Conservation (phyloP, 2,888 invertebrate genomes). For the Latheticus oryzae region DNA sequence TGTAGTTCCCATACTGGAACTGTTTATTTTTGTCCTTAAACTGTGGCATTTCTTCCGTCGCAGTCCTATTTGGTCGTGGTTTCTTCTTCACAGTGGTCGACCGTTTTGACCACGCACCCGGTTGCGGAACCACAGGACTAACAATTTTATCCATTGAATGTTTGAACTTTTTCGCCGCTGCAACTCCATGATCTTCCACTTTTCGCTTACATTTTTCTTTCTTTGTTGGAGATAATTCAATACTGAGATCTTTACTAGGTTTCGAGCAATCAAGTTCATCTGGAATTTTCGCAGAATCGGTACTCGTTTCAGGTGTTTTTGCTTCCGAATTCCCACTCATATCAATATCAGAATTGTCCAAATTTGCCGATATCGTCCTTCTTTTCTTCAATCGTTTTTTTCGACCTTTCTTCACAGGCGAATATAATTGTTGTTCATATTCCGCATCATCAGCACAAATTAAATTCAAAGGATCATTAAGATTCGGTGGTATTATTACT, state of each 20-base stretch:
- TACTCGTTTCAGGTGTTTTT: constrained; percentile 61
- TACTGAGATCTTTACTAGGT: constrained; percentile 47
- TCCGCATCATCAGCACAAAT: constrained; percentile 84
- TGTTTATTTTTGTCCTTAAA: constrained; percentile 82
- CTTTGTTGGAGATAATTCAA: constrained; percentile 57
- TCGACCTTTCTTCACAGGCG: constrained; percentile 72
- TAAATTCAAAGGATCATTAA: constrained; percentile 91
- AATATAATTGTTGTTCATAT: constrained; percentile 83
- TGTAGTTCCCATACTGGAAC: constrained; percentile 97
- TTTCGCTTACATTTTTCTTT: constrained; percentile 71
- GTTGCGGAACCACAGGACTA: constrained; percentile 91
- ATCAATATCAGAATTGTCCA: constrained; percentile 50
- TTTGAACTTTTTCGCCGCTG: constrained; percentile 71
- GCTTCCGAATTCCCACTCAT: constrained; percentile 66
- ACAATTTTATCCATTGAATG: constrained; percentile 88
- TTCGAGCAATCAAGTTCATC: constrained; percentile 51
- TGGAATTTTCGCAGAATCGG: constrained; percentile 64
- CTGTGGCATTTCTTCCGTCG: constrained; percentile 69
- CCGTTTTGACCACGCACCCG: constrained; percentile 82
- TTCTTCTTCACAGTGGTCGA: constrained; percentile 61
- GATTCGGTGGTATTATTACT: constrained; percentile 91
- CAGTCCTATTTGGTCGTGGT: constrained; percentile 64
- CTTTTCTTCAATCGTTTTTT: constrained; percentile 76
- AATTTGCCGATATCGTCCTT: constrained; percentile 66
- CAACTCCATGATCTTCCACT: constrained; percentile 68